Conservation (phyloP, 2,888 invertebrate species). For the Syritta pipiens region DNA sequence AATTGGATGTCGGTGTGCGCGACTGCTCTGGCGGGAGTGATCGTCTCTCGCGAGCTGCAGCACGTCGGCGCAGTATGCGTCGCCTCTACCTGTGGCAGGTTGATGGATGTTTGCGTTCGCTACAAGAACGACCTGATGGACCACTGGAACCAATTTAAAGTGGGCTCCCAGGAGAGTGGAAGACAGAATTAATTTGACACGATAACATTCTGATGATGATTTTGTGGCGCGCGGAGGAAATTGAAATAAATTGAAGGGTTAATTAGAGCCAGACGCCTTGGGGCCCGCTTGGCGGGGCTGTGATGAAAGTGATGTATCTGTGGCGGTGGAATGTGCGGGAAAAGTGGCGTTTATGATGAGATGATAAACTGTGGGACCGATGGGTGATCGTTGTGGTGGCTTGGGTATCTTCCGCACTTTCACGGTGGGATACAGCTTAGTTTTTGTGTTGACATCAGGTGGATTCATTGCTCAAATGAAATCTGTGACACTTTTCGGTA, state of each 20-base stretch:
- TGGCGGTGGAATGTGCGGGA: too few species aligned
- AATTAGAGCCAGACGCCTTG: conserved; percentile 55
- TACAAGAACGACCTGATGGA: conserved; percentile 52
- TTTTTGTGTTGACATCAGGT: too few species aligned
- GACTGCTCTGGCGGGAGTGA: background rate
- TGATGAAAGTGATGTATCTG: conserved; percentile 61
- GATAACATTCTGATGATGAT: conserved; percentile 65
- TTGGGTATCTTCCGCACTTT: too few species aligned
- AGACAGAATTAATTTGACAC: conserved; percentile 69
- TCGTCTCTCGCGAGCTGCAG: conserved; percentile 10
- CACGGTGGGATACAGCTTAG: too few species aligned
- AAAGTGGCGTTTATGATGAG: too few species aligned
- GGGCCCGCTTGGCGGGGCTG: conserved; percentile 12
- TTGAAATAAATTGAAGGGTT: conserved; percentile 69
- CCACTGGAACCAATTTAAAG: conserved; percentile 65
- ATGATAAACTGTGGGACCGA: too few species aligned
- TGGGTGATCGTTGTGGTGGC: too few species aligned
- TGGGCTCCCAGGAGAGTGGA: conserved; percentile 63
- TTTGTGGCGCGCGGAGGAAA: conserved; percentile 60
- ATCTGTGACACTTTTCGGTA: too few species aligned
- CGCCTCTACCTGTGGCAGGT: conserved; percentile 48
- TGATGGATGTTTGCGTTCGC: conserved; percentile 63
- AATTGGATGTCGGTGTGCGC: conserved; percentile 46
- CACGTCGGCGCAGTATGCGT: conserved; percentile 41
- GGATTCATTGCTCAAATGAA: too few species aligned